Percentiles rank a stretch among this genome's conserved stretches.
phyloP scores from a whole-genome alignment of 1,140 invertebrate species.

The Globodera rostochiensis region DNA sequence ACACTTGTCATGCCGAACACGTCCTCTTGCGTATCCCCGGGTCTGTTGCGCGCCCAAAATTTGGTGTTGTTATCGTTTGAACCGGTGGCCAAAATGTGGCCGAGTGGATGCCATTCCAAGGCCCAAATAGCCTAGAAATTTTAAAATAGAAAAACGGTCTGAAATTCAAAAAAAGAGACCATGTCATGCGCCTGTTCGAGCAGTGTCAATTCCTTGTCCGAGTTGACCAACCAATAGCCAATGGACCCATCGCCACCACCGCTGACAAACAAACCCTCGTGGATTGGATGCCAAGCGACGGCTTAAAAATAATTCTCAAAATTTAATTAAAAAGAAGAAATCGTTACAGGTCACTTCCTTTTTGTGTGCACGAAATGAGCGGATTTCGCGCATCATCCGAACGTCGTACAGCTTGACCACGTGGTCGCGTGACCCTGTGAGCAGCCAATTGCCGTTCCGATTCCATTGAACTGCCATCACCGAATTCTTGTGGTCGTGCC shows the following conservation, averaged over 20 bases:
- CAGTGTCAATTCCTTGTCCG: conserved; percentile 80
- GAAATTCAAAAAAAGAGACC: conserved; percentile 69
- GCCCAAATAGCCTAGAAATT: conserved; percentile 67
- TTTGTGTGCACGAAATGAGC: conserved; percentile 96
- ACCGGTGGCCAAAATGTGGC: conserved; percentile 90
- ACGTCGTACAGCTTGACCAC: conserved; percentile 97
- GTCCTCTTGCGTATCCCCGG: conserved; percentile 95
- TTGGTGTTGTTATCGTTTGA: conserved; percentile 72
- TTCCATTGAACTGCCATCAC: conserved; percentile 99
- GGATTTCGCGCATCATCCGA: conserved; percentile 81
- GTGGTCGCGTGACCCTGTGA: conserved; percentile 95
- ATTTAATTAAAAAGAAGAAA: conserved; percentile 10
- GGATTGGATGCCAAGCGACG: conserved; percentile 94
- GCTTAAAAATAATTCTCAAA: conserved; percentile 61
- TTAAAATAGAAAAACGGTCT: not conserved
- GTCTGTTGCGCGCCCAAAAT: conserved; percentile 98
- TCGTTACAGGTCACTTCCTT: conserved; percentile 86
- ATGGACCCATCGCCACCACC: conserved; percentile 91
- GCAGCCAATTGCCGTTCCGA: conserved; percentile 96
- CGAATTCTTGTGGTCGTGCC: conserved; percentile 97
- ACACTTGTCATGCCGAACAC: conserved; percentile 69
- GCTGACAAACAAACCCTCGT: conserved; percentile 92
- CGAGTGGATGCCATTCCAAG: conserved; percentile 96
- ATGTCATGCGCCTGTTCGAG: conserved; percentile 98
- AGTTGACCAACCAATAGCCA: conserved; percentile 54